Percentiles rank a stretch among this genome's conserved stretches.
Evolutionary conservation across 2,888 invertebrate genomes (phyloP).

Genomic region (Polyploca ridens): DNA sequence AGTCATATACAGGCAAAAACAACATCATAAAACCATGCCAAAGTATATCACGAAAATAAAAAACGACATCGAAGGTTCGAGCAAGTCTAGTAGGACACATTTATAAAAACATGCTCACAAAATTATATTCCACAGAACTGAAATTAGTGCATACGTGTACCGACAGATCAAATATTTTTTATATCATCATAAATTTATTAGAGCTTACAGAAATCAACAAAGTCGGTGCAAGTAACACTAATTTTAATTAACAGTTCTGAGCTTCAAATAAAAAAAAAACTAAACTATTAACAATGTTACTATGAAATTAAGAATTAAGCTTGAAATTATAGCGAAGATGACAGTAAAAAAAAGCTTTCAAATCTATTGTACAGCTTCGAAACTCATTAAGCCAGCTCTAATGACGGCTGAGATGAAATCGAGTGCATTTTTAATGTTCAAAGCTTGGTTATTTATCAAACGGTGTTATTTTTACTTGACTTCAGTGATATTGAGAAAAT

Average conservation of each 20-base stretch:
- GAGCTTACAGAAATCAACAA: too few relatives aligned
- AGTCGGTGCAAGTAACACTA: neutral
- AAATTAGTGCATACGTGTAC: neutral
- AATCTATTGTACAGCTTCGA: slow-evolving; percentile 77
- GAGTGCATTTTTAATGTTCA: slow-evolving; percentile 61
- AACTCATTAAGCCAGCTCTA: slow-evolving; percentile 68
- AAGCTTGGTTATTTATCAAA: slow-evolving; percentile 77
- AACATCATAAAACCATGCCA: slow-evolving; percentile 72
- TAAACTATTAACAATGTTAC: slow-evolving; percentile 65
- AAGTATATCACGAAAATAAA: slow-evolving; percentile 44
- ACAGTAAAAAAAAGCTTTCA: slow-evolving; percentile 73
- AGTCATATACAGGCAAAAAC: slow-evolving; percentile 65
- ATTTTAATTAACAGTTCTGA: neutral
- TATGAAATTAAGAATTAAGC: slow-evolving; percentile 71
- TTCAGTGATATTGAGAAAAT: slow-evolving; percentile 66
- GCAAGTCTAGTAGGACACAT: slow-evolving; percentile 72
- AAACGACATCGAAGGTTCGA: slow-evolving; percentile 66
- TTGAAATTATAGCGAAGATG: slow-evolving; percentile 71
- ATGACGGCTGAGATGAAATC: slow-evolving; percentile 66
- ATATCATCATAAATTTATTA: too few relatives aligned
- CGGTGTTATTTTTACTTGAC: slow-evolving; percentile 78
- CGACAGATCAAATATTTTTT: neutral
- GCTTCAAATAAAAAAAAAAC: slow-evolving; percentile 43
- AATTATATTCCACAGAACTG: slow-evolving; percentile 45
- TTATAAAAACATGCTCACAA: slow-evolving; percentile 67